Evolutionary conservation across 2,888 invertebrate species (phyloP), one percentile per base, ranked within the genome.

Genomic region (Dimorphilus gyrociliatus): DNA sequence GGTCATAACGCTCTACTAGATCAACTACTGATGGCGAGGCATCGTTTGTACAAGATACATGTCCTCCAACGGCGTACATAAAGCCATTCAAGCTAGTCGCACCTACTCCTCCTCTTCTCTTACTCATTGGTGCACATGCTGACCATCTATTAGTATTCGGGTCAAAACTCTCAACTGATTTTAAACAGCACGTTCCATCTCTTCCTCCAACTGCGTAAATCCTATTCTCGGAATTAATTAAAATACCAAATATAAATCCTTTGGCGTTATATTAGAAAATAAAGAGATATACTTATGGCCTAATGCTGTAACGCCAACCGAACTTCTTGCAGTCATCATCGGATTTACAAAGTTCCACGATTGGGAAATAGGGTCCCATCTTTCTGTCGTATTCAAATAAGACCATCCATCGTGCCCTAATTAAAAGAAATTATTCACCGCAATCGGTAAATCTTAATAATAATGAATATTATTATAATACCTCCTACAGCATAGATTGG

Each of bases 361-460:
- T 35, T 80, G 72, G 2, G 81, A 76, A 35, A 75, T 72, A 8
- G 86, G 81, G 65, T 88, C 86, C 81, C 84, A 88, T 61, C 76
- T 69, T 66, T 90, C 90, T 1, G 86, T 88, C 0, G 85, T 82
- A 59, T 81, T 85, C 25, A 88, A 69, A 57, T 86, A 88, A 50
- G 84, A 84, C 84, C 84, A 84, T 13, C 85, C 88, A 60, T 90
- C 88, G 55, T 88, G 88, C 0, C n/a, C n/a, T n/a, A n/a, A n/a
- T n/a, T n/a, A n/a, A n/a, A n/a, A n/a, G n/a, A n/a, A n/a, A n/a
- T n/a, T n/a, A n/a, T n/a, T n/a, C n/a, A n/a, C n/a, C n/a, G n/a
- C n/a, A n/a, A n/a, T n/a, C n/a, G n/a, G n/a, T n/a, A n/a, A n/a
- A n/a, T n/a, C n/a, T n/a, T n/a, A n/a, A n/a, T n/a, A n/a, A n/a